Conservation (phyloP, 1,140 invertebrate species). For the Bemisia tabaci region DNA sequence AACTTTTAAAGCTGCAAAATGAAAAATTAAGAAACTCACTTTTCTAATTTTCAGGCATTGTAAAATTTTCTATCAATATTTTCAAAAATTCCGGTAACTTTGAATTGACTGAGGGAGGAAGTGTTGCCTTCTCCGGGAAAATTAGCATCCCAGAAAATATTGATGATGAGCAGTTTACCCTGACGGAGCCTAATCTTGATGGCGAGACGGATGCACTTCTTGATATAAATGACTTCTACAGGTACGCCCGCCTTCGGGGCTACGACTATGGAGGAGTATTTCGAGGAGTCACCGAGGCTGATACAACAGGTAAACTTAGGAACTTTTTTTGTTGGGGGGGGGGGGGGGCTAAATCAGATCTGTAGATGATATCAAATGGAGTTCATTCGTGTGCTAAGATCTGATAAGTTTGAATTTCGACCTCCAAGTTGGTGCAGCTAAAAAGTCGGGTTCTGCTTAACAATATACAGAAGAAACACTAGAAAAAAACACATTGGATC, state of each 20-base stretch:
- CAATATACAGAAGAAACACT: not conserved
- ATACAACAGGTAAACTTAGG: slow-evolving; percentile 39
- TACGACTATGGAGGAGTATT: slow-evolving; percentile 85
- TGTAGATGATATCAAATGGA: too few species aligned
- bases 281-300: slow-evolving; percentile 52
- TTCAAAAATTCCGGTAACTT: slow-evolving; percentile 76
- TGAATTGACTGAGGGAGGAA: slow-evolving; percentile 75
- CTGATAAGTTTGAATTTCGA: too few species aligned
- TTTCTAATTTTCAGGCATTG: slow-evolving; percentile 31
- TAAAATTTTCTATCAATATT: slow-evolving; percentile 74
- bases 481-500: not conserved
- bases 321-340: too few species aligned
- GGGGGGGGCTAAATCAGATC: too few species aligned
- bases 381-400: too few species aligned
- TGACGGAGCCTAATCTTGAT: slow-evolving; percentile 27
- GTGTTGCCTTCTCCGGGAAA: slow-evolving; percentile 57
- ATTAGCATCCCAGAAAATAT: slow-evolving; percentile 48
- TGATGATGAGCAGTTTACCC: slow-evolving; percentile 38
- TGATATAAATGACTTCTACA: slow-evolving; percentile 63
- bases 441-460: not conserved
- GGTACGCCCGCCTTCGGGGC: slow-evolving; percentile 77
- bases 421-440: too few species aligned
- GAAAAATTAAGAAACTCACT: not conserved
- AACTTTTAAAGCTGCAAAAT: not conserved
- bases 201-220: slow-evolving; percentile 43